A percentile compares a stretch with the other conserved stretches of the same genome.
These are phyloP conservation scores for Ceratitis capitata DNA, from an alignment of 1,140 invertebrate genomes.

Conservation along the genomic window DNA sequence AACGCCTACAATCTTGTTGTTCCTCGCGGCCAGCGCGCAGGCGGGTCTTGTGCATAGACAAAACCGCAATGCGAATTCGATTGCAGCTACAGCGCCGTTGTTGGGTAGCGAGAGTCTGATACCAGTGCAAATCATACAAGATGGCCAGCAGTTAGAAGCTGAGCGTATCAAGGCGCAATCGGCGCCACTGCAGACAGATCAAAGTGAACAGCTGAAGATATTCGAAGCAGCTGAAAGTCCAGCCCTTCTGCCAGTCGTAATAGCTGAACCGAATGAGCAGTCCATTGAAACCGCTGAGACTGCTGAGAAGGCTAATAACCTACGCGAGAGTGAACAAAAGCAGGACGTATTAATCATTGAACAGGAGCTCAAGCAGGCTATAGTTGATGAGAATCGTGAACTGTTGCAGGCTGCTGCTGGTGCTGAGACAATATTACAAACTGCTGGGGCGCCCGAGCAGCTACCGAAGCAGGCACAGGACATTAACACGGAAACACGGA, in stretches of 20 bases:
- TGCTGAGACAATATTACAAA: not conserved
- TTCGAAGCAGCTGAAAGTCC: not conserved
- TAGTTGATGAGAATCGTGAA: slow-evolving; percentile 30
- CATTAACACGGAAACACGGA: not conserved
- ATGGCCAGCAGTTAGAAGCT: not conserved
- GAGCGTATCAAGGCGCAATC: not conserved
- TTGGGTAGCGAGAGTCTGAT: not conserved
- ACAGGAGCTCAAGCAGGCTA: slow-evolving; percentile 17
- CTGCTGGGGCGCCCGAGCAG: too few relatives aligned
- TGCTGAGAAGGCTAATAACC: not conserved
- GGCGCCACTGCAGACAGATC: not conserved
- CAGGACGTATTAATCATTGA: slow-evolving; percentile 28
- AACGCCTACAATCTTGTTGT: not conserved
- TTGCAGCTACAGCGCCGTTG: not conserved
- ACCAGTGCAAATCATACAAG: slow-evolving; percentile 29
- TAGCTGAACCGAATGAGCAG: slow-evolving; percentile 29
- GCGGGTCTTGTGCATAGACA: slow-evolving; percentile 33
- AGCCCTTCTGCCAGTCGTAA: not conserved
- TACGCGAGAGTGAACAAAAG: not conserved
- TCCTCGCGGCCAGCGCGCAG: not conserved
- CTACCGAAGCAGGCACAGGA: not conserved
- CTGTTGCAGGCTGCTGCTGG: not conserved
- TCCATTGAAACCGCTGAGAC: slow-evolving; percentile 18
- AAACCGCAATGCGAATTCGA: not conserved
- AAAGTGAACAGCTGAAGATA: not conserved